Evolutionary conservation across 2,888 invertebrate species (phyloP).

Genomic region (Standfussiana lucernea): DNA sequence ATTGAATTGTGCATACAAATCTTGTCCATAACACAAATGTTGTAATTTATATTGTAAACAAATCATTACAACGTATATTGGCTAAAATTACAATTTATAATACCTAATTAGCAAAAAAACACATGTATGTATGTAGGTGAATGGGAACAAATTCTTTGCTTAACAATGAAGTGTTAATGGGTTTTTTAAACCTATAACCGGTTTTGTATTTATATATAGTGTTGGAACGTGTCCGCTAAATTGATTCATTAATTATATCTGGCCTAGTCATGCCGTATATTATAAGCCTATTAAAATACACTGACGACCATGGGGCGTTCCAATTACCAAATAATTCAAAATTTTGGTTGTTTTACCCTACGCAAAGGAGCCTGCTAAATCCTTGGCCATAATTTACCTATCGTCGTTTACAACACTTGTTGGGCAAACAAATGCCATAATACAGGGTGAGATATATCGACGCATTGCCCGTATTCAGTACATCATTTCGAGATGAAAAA

Average conservation of each 20-base stretch:
- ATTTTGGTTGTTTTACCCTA: not conserved
- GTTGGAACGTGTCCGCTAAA: constrained; percentile 5
- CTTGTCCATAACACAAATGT: not conserved
- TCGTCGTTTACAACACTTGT: not conserved
- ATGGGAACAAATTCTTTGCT: not conserved
- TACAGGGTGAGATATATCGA: not conserved
- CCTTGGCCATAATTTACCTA: not conserved
- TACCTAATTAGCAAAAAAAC: not conserved
- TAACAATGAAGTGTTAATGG: not conserved
- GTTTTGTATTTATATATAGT: not conserved
- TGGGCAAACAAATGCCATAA: not conserved
- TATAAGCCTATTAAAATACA: not conserved
- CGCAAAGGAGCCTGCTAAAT: not conserved
- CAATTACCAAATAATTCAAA: not conserved
- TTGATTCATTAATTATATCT: constrained; percentile 1
- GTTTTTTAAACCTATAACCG: not conserved
- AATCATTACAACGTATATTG: constrained; percentile 1
- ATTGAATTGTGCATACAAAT: constrained; percentile 39
- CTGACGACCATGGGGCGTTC: not conserved
- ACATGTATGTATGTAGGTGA: not conserved
- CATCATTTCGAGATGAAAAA: too few relatives aligned
- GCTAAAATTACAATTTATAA: not conserved
- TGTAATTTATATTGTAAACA: constrained; percentile 20
- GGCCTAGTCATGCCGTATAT: not conserved
- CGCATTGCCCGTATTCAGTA: too few relatives aligned